Conservation (phyloP, 2,888 invertebrate species). For the Platycnemis pennipes region DNA sequence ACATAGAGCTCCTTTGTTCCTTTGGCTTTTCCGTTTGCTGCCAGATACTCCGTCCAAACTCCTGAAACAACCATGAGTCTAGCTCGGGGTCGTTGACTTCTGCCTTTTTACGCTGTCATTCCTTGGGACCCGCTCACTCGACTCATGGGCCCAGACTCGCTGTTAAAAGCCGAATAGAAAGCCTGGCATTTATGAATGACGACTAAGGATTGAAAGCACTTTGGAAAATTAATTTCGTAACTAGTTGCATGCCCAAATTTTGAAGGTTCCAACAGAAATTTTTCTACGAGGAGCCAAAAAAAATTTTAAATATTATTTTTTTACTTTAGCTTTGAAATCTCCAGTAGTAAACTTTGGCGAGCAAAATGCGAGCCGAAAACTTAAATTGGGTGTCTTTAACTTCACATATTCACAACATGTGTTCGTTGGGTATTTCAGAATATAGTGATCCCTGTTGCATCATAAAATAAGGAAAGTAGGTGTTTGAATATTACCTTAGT, state of each 20-base stretch:
- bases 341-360: too few species aligned
- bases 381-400: neutral
- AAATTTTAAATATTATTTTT: neutral
- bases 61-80: neutral
- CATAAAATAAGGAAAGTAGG: too few species aligned
- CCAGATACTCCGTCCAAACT: too few species aligned
- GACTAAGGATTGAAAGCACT: neutral
- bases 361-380: too few species aligned
- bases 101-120: neutral
- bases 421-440: too few species aligned
- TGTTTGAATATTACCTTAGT: too few species aligned
- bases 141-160: neutral
- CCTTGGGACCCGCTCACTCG: neutral
- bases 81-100: neutral
- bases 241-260: neutral
- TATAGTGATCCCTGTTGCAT: too few species aligned
- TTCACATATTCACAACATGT: neutral
- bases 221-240: neutral
- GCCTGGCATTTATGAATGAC: neutral
- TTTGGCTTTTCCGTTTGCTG: too few species aligned
- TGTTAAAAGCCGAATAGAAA: neutral
- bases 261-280: neutral
- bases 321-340: too few species aligned
- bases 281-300: neutral
- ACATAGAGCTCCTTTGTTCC: too few species aligned